Evolutionary conservation across 2,797 vertebrate species (phyloP).

Genomic region (Hipposideros larvatus): DNA sequence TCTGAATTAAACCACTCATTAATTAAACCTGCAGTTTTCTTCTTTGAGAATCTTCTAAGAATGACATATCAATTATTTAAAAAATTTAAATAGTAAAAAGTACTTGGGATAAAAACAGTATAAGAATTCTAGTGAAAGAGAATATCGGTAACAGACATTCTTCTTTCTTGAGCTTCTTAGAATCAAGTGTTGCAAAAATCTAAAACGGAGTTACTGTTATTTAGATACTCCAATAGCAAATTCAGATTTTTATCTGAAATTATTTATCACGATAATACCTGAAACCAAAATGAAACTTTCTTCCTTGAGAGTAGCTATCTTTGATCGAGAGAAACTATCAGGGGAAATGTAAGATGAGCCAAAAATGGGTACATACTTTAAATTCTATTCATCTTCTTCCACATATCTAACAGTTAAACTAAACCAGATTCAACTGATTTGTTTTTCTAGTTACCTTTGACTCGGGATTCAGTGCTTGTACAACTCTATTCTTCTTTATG

Average conservation of each 20-base stretch:
- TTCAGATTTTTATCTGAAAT: constrained; percentile 38
- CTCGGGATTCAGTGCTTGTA: background rate
- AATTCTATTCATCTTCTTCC: background rate
- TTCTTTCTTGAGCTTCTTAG: constrained; percentile 44
- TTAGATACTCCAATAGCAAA: background rate
- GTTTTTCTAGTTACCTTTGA: background rate
- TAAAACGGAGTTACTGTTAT: background rate
- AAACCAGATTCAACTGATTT: background rate
- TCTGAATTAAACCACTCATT: constrained; percentile 44
- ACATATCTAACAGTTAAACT: background rate
- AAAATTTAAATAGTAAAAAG: constrained; percentile 19
- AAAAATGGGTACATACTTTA: background rate
- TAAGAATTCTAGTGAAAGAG: background rate
- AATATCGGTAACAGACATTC: background rate
- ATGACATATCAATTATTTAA: constrained; percentile 24
- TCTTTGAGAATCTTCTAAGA: constrained; percentile 43
- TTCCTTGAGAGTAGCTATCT: background rate
- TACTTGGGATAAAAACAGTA: constrained; percentile 1
- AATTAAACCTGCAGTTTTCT: constrained; percentile 33
- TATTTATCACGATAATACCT: background rate
- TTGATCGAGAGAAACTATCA: background rate
- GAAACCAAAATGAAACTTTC: constrained; percentile 16
- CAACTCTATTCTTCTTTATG: background rate
- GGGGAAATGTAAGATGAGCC: background rate
- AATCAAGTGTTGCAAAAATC: constrained; percentile 53